Evolutionary conservation across 2,888 invertebrate genomes (phyloP), one percentile per base, ranked within the genome.

Genomic region (Calameuta idolon): DNA sequence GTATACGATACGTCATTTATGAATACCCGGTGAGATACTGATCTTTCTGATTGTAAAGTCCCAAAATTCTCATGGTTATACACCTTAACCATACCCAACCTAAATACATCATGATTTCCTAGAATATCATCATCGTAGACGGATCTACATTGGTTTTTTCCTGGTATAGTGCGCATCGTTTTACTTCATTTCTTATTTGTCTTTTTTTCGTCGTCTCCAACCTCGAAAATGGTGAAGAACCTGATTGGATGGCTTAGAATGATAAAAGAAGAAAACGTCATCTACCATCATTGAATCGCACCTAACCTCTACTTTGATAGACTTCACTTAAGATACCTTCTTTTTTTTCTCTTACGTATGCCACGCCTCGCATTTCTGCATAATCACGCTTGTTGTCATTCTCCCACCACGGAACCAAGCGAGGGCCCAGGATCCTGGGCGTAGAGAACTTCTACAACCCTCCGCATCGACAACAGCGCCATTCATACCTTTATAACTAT

Each of bases 341-440:
- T 71, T 71, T 71, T 71, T 71, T 71, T 71, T 71, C 23, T 81
- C 84, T 85, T 82, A 82, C 83, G 81, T 82, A 84, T 80, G 86
- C 88, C 89, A 88, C 89, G 86, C 89, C 89, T 89, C 84, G 85
- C 86, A 87, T 90, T 89, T 89, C 87, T 89, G 88, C 89, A 88
- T 89, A 89, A 88, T 88, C 85, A 85, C 83, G 79, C 81, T 83
- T 83, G 84, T 87, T 85, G 86, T 86, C 83, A 83, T 84, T 86
- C 83, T 81, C 82, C 80, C 82, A 34, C 71, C 12, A 71, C 12
- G 31, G n/a, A 69, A 34, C n/a, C 76, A 23, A 23, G 55, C 55
- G 40, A 23, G 55, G 55, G 55, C 55, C 55, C 55, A 55, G 55
- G 9, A 55, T 55, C 23, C 55, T 55, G 55, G 23, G 55, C 55